These are phyloP conservation scores for Pangasius sanitwongsei DNA, from an alignment of 2,797 vertebrate species.

Conservation along the genomic window DNA sequence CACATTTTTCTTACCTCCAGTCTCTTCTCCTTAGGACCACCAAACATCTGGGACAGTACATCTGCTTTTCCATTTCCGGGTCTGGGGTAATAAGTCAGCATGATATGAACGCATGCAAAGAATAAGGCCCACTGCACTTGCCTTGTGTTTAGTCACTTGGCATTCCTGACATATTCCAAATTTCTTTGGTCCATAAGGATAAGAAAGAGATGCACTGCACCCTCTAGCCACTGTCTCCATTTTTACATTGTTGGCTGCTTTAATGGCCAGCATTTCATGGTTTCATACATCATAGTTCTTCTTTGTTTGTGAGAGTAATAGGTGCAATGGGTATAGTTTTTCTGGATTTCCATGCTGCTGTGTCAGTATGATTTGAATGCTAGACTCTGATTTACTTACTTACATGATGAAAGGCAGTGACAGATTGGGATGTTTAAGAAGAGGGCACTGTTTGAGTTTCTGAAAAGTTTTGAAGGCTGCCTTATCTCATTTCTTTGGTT, in stretches of 20 bases:
- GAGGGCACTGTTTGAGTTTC: background rate
- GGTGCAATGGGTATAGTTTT: background rate
- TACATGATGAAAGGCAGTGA: background rate
- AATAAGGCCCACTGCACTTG: constrained; percentile 8
- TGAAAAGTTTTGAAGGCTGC: background rate
- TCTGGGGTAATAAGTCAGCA: constrained; percentile 12
- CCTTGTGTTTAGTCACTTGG: constrained; percentile 24
- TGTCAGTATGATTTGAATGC: background rate
- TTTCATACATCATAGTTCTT: background rate
- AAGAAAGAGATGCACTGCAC: background rate
- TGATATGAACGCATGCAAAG: constrained; percentile 3
- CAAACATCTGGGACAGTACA: constrained; percentile 23
- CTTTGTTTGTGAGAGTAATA: background rate
- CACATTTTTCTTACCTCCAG: constrained; percentile 9
- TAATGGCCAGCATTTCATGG: background rate
- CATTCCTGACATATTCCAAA: constrained; percentile 28
- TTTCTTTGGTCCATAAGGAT: constrained; percentile 4
- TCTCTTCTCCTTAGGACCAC: constrained; percentile 54
- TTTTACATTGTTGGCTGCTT: background rate
- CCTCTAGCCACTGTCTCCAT: background rate
- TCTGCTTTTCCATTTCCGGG: constrained; percentile 25
- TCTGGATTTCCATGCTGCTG: background rate
- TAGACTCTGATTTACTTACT: background rate
- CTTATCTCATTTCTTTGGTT: background rate
- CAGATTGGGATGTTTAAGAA: background rate